Conservation (phyloP, 2,888 invertebrate genomes). For the Caenorhabditis sp. region DNA sequence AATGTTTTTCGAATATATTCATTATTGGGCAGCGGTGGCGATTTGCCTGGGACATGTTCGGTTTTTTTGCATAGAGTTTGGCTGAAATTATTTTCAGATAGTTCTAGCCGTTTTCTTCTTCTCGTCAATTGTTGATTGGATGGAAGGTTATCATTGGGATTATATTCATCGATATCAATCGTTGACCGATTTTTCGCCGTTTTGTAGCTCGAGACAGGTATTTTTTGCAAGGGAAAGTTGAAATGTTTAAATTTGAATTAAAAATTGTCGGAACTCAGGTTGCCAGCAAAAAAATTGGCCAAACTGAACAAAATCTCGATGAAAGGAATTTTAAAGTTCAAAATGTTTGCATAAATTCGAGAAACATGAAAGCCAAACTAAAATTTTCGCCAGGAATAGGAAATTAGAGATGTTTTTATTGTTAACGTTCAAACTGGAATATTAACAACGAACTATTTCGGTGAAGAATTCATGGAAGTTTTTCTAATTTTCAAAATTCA, state of each 20-base stretch:
- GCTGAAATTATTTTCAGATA: constrained; percentile 19
- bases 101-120: constrained; percentile 28
- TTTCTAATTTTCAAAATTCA: too few relatives aligned
- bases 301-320: neutral
- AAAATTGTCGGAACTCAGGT: too few relatives aligned
- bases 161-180: constrained; percentile 17
- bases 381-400: too few relatives aligned
- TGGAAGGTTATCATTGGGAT: constrained; percentile 25
- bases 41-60: neutral
- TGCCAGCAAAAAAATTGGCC: neutral
- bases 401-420: too few relatives aligned
- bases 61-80: too few relatives aligned
- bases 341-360: too few relatives aligned
- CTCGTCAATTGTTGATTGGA: constrained; percentile 20
- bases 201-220: neutral
- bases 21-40: neutral
- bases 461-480: too few relatives aligned
- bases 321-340: neutral
- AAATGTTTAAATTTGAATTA: too few relatives aligned
- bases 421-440: too few relatives aligned
- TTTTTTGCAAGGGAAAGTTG: neutral
- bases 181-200: neutral
- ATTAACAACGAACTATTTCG: too few relatives aligned
- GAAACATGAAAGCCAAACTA: too few relatives aligned
- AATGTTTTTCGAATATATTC: neutral